Evolutionary conservation across 2,797 vertebrate genomes (phyloP), one percentile per base, ranked within the genome.

Genomic region (Lacerta viridis): DNA sequence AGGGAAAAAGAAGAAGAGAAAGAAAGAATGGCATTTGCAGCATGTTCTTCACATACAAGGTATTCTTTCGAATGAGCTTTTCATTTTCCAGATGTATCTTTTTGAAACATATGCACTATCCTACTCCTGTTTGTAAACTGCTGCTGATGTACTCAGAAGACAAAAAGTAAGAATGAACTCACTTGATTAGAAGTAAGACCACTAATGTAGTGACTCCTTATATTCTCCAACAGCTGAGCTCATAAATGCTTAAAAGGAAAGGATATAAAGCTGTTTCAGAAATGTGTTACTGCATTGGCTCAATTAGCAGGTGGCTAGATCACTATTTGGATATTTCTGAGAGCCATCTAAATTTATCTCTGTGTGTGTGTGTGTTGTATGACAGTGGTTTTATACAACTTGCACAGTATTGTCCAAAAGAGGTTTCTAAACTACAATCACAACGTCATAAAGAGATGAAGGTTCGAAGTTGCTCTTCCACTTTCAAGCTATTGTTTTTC

Each of bases 151-250:
- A 86, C 77, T 86, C 43, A 25, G 25, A 81, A 89, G 71, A 83
- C 91, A 74, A 55, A 91, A 39, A 78, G 6, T 84, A 85, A 77
- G 84, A 85, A 46, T 43, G 89, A 55, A 1, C 27, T 88, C 0
- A 78, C 86, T 92, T 88, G 82, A 74, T 85, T 90, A 41, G 75
- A 90, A 88, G 86, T 83, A 10, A 92, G 3, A 6, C 86, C 87
- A 85, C 90, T 86, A 91, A 76, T 84, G 2, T 17, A 59, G 75
- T 88, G 50, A 0, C 2, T 91, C 72, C 20, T 13, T 71, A 71
- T 66, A 61, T 25, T 87, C 93, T 90, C 5, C 27, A 83, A 27
- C 36, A 79, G 36, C 25, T 90, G 33, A 27, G 3, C 20, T 81
- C 61, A 87, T 36, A 43, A 33, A 84, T 76, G 4, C 18, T 25